phyloP scores from a whole-genome alignment of 1,140 invertebrate species.

The Glossosoma conforme region DNA sequence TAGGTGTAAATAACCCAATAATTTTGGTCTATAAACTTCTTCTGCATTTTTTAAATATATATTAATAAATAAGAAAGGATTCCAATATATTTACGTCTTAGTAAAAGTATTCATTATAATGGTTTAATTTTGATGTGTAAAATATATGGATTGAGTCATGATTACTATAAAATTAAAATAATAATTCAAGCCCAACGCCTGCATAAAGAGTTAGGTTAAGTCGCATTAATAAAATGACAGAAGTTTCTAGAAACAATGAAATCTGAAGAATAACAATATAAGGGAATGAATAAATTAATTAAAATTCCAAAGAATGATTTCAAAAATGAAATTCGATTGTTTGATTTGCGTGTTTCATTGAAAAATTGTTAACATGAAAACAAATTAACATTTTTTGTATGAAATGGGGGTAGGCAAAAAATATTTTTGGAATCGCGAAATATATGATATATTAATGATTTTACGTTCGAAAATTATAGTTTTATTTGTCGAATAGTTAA shows the following conservation, averaged over 20 bases:
- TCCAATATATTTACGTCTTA: too few species aligned
- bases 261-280: too few species aligned
- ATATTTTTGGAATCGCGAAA: neutral
- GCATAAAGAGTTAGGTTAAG: slow-evolving; percentile 18
- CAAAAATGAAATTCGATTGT: neutral
- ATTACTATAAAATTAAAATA: too few species aligned
- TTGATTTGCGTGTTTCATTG: neutral
- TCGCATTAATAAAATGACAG: slow-evolving; percentile 16
- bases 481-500: neutral
- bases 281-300: neutral
- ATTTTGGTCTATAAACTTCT: too few species aligned
- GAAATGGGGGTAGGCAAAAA: neutral
- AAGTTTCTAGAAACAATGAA: slow-evolving; percentile 16
- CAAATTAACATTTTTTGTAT: neutral
- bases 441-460: too few species aligned
- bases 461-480: neutral
- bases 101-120: too few species aligned
- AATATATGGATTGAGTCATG: too few species aligned
- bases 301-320: neutral
- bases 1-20: too few species aligned
- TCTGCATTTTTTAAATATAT: too few species aligned
- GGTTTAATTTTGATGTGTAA: too few species aligned
- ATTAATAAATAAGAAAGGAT: too few species aligned
- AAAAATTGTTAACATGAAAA: neutral
- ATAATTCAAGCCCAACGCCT: too few species aligned